Evolutionary conservation across 2,797 vertebrate genomes (phyloP), one percentile per base, ranked within the genome.

Genomic region (Sorex maritimensis): DNA sequence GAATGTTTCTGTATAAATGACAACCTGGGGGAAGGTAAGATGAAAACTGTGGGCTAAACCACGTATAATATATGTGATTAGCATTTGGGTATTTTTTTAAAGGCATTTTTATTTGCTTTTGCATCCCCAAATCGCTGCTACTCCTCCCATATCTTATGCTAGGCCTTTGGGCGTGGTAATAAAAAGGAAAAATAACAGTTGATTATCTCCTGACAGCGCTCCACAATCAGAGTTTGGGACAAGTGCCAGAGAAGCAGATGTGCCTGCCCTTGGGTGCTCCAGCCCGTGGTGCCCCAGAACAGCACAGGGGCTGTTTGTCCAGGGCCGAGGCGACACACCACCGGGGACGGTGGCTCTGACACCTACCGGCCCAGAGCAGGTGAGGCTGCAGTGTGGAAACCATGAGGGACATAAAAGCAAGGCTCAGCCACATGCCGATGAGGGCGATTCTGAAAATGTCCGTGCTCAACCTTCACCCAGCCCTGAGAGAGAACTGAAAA

Each of bases 161-260:
- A 74, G 88, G 73, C n/a, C 83, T 95, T 68, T 44, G 23, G n/a
- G 38, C 30, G 67, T 21, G 58, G 34, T 6, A 77, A 86, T 28
- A 67, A 79, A 71, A 69, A 74, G 81, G 10, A 78, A 93, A 58
- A 91, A 79, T 28, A 87, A 52, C 14, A 52, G 72, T 68, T 73
- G 26, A n/a, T 75, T 75, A 71, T 77, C 74, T 92, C 69, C 46
- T 67, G 63, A 69, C 90, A 28, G 61, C 74, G 1, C 71, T 78
- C 74, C 55, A 63, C 19, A 58, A 68, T 72, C 81, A 24, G 0
- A 74, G 38, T 75, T 38, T 49, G 28, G 67, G 38, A 65, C 82
- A 88, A 81, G 68, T 52, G 24, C 75, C 91, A 72, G 77, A 80
- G 79, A 90, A 94, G 81, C 69, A 73, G 61, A 86, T 28, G 26